Percentiles rank a stretch among this genome's conserved stretches.
Conservation (phyloP, 1,140 invertebrate species). For the Drosophila insularis region DNA sequence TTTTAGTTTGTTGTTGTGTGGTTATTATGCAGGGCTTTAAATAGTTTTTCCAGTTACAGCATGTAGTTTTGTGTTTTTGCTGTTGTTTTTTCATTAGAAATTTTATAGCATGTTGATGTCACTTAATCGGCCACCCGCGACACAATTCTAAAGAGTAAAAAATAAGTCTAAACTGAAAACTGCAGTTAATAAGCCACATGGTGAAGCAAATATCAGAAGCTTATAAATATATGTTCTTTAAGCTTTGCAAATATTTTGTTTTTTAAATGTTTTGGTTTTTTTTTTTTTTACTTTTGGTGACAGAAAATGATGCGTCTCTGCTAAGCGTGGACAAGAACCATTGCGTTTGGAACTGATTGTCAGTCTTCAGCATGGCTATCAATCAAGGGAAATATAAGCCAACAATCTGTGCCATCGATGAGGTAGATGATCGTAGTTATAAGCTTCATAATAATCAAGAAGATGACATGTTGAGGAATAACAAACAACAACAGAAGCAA, state of each 20-base stretch:
- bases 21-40: constrained; percentile 7
- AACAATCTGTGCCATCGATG: constrained; percentile 74
- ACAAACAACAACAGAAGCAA: constrained; percentile 33
- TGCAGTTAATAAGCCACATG: neutral
- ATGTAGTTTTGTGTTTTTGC: neutral
- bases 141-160: neutral
- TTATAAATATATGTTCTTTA: too few species aligned
- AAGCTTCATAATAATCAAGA: constrained; percentile 63
- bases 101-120: constrained; percentile 7
- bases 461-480: constrained; percentile 36
- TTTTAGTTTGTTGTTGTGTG: constrained; percentile 2
- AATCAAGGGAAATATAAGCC: constrained; percentile 80
- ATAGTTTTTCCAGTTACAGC: neutral
- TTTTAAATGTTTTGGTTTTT: neutral
- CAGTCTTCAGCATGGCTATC: constrained; percentile 54
- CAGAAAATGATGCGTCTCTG: constrained; percentile 5
- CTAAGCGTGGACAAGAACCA: neutral
- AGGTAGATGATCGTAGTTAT: constrained; percentile 77
- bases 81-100: neutral
- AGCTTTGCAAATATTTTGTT: too few species aligned
- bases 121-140: constrained; percentile 2
- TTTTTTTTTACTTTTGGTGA: neutral
- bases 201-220: too few species aligned
- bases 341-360: neutral
- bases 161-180: neutral